Base-by-base conservation (phyloP, 2,113 vertebrate genomes). In the Probosciger aterrimus region DNA sequence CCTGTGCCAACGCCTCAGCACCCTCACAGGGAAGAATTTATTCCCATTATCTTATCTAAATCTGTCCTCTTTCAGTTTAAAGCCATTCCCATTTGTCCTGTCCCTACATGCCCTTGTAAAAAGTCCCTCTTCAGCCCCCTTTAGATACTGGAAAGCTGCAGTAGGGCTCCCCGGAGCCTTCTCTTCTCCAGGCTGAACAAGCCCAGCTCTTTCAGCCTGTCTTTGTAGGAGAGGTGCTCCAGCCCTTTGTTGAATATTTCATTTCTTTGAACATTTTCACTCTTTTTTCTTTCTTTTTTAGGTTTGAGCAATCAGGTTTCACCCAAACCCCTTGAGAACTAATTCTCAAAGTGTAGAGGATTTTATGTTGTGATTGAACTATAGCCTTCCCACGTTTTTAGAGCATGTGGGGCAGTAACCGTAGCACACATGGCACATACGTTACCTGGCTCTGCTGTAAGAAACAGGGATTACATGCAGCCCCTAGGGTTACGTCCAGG, bases 391-490 rank as follows among this genome's bases (percentile, higher is more conserved):
- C 15, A 4, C 5, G 1, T 28, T 57, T 63, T n/a, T 39, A 25
- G 7, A 33, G 14, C 31, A 7, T 3, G 1, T 7, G 4, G 9
- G 44, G 9, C 27, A 22, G 24, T 14, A 28, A 49, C 22, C 4
- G 4, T 8, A 25, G 39, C 23, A 10, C 2, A 8, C 0, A 0
- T 3, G 37, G 27, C 1, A 0, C 3, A 24, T 24, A 9, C 8
- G 20, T 30, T 5, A 49, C 10, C 18, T 25, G 8, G 10, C 31
- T 50, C 10, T 62, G 30, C 44, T 50, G 14, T 53, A 31, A 44
- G 39, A 31, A n/a, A 2, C 24, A 14, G 41, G 14, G 30, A 14
- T 41, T 27, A 3, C 33, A 0, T 3, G 17, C n/a, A 65, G 52
- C 4, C 7, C 14, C 24, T 35, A 14, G 43, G 43, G 13, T 50